Evolutionary conservation across 2,888 invertebrate genomes (phyloP), one percentile per base, ranked within the genome.

Genomic region (Drosophila atroscutellata): DNA sequence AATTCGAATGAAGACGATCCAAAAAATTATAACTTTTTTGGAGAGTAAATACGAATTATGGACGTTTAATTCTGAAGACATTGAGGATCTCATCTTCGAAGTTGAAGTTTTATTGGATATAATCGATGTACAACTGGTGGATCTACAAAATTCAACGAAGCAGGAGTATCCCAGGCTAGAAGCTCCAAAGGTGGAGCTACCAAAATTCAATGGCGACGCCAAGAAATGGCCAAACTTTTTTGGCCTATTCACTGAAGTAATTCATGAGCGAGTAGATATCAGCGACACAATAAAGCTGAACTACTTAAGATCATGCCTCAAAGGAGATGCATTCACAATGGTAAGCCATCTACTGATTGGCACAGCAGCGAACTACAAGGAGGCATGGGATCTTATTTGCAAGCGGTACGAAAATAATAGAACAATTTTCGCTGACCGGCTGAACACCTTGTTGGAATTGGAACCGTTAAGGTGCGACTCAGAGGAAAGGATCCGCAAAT

Each of bases 241-340:
- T n/a, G 39, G 1, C 39, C n/a, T 9, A n/a, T 39, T 39, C 9
- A 39, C 3, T n/a, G 39, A 39, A n/a, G n/a, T 39, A 9, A 39
- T 39, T 39, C 4, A 39, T 39, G n/a, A n/a, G 39, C n/a, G 39
- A n/a, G n/a, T 39, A n/a, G n/a, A 39, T 39, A n/a, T 39, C n/a
- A 39, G 39, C n/a, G 39, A 39, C 11, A 32, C 9, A 39, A n/a
- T n/a, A 9, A 9, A 39, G n/a, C n/a, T n/a, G 2, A 39, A 4
- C 39, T 39, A n/a, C n/a, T 39, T 39, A 39, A 39, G 6, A 39
- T n/a, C n/a, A n/a, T 39, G n/a, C n/a, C 39, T n/a, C n/a, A 39
- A 39, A 39, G 39, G n/a, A 39, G n/a, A n/a, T 39, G n/a, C 39
- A 39, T n/a, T n/a, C 39, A n/a, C 39, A 39, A n/a, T 39, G n/a